Evolutionary conservation across 2,888 invertebrate genomes (phyloP).

Genomic region (Sicus ferrugineus): DNA sequence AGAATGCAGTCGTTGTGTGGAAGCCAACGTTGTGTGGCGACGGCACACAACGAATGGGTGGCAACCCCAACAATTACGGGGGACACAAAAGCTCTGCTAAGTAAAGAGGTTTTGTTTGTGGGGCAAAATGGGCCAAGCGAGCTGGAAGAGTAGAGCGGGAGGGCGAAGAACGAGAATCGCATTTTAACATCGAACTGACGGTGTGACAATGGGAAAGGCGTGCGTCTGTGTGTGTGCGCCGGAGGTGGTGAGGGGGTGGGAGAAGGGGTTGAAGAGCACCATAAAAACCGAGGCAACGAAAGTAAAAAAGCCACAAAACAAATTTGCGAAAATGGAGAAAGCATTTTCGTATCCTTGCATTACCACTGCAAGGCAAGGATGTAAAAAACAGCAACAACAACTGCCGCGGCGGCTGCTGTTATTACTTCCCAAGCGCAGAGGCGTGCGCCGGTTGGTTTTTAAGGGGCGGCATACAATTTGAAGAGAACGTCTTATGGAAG

Average conservation of each 20-base stretch:
- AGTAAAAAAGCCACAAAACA: slow-evolving; percentile 10
- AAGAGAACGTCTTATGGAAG: no score
- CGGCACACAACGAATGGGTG: not conserved
- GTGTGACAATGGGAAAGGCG: no score
- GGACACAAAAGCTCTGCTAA: not conserved
- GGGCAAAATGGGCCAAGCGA: not conserved
- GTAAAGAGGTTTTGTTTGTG: no score
- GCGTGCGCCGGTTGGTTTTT: no score
- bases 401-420: not conserved
- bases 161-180: not conserved
- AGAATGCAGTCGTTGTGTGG: not conserved
- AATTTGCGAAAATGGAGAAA: slow-evolving; percentile 10
- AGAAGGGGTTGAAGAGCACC: not conserved
- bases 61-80: not conserved
- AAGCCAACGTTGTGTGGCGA: not conserved
- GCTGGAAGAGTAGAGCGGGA: not conserved
- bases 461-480: no score
- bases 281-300: not conserved
- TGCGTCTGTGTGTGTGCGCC: no score
- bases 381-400: not conserved
- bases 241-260: not conserved
- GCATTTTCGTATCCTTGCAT: slow-evolving; percentile 9
- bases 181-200: not conserved
- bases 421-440: no score
- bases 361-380: not conserved